A percentile compares a stretch with the other conserved stretches of the same genome.
These are phyloP conservation scores for Clupea harengus DNA, from an alignment of 2,113 vertebrate species.

Conservation along the genomic window DNA sequence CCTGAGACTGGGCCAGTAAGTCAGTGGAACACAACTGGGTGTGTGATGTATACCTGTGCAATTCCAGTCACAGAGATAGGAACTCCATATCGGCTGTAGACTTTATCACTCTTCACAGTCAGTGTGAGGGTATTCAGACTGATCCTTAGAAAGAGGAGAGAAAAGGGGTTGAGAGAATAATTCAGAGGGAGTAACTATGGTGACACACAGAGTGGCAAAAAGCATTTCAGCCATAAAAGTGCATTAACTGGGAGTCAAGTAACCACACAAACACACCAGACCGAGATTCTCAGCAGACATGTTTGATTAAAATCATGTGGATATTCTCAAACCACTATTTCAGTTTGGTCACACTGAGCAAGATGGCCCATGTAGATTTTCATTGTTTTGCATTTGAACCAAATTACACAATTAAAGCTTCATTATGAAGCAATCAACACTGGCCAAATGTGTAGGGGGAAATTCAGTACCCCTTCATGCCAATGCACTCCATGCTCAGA, in stretches of 20 bases:
- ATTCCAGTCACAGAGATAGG: slow-evolving; percentile 94
- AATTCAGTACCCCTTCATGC: background rate
- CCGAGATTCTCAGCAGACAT: background rate
- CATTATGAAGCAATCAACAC: background rate
- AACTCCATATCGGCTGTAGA: slow-evolving; percentile 91
- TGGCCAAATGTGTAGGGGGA: background rate
- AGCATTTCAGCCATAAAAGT: background rate
- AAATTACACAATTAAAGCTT: background rate
- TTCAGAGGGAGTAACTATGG: background rate
- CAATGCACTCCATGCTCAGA: no score
- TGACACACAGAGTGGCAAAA: background rate
- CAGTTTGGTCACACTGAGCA: background rate
- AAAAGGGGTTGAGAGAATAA: background rate
- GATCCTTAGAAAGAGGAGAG: slow-evolving; percentile 70
- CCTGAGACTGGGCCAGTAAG: no score
- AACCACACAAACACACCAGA: background rate
- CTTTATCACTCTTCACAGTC: slow-evolving; percentile 93
- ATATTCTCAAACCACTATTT: background rate
- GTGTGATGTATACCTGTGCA: slow-evolving; percentile 76
- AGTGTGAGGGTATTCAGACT: slow-evolving; percentile 89
- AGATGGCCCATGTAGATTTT: background rate
- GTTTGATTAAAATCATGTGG: background rate
- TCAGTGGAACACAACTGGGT: no score
- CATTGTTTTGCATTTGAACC: background rate
- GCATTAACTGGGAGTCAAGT: background rate